Evolutionary conservation across 2,113 vertebrate genomes (phyloP).

Genomic region (Anolis carolinensis): DNA sequence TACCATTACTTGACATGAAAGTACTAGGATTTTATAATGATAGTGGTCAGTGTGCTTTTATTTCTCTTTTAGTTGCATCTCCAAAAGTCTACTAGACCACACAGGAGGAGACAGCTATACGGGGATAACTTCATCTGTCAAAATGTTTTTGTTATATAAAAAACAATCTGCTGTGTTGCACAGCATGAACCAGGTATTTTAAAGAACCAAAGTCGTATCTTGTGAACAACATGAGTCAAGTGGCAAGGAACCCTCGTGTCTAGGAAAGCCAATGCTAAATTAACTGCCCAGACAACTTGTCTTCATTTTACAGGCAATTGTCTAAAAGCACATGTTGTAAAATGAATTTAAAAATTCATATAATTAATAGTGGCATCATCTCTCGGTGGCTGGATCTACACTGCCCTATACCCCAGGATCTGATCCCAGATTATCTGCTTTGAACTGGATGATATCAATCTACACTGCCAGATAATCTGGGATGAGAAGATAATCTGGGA

Average conservation of each 20-base stretch:
- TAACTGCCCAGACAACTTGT: neutral
- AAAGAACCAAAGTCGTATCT: neutral
- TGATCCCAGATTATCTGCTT: too few species aligned
- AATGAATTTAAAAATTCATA: neutral
- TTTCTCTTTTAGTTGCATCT: neutral
- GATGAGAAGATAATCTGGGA: too few species aligned
- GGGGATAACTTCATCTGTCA: neutral
- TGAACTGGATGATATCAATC: too few species aligned
- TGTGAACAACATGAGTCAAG: neutral
- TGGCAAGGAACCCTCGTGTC: neutral
- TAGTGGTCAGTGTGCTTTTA: neutral
- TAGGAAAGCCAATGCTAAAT: neutral
- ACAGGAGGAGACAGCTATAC: neutral
- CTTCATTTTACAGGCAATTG: neutral
- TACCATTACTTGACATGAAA: neutral
- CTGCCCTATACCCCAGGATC: too few species aligned
- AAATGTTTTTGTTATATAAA: neutral
- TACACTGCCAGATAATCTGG: too few species aligned
- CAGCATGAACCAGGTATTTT: fast-evolving
- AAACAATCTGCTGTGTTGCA: too few species aligned
- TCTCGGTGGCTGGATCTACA: too few species aligned
- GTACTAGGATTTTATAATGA: neutral
- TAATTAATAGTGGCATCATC: neutral
- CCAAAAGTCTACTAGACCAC: neutral
- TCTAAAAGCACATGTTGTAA: neutral